phyloP scores from a whole-genome alignment of 2,113 vertebrate species.

The Mystacornis crossleyi region DNA sequence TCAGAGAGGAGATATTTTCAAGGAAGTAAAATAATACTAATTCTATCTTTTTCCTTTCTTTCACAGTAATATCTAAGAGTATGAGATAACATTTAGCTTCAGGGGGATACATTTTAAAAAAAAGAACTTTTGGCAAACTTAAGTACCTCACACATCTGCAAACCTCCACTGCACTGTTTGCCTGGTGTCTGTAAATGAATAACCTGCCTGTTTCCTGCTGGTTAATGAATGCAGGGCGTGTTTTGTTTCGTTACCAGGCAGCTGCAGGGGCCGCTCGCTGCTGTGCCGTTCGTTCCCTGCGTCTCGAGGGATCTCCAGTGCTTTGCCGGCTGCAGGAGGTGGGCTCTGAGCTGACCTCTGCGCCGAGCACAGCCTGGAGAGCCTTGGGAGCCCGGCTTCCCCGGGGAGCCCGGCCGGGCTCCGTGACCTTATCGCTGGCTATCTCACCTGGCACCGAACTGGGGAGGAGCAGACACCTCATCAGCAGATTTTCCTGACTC shows the following conservation, averaged over 20 bases:
- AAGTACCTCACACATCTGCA: not conserved
- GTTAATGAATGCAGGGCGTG: not conserved
- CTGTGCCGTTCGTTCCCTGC: not conserved
- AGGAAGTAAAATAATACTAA: not conserved
- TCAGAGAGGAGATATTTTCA: not conserved
- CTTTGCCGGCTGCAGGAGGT: not conserved
- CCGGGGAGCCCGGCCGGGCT: not conserved
- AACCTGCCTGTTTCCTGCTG: not conserved
- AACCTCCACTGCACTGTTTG: not conserved
- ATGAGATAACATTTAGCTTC: not conserved
- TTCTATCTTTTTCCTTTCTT: not conserved
- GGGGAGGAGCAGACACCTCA: conserved; percentile 61
- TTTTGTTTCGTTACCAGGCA: not conserved
- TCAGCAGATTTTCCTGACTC: conserved; percentile 70
- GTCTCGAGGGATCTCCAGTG: not conserved
- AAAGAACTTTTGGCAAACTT: not conserved
- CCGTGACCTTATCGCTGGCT: conserved; percentile 42
- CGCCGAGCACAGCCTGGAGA: not conserved
- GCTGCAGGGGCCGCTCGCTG: not conserved
- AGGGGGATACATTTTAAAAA: not conserved
- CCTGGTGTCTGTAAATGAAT: not conserved
- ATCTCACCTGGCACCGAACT: conserved; percentile 57
- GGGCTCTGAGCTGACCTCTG: not conserved
- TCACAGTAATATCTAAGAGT: not conserved
- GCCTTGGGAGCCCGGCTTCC: not conserved